phyloP scores from a whole-genome alignment of 2,113 vertebrate species.

The Muntiacus muntjak region DNA sequence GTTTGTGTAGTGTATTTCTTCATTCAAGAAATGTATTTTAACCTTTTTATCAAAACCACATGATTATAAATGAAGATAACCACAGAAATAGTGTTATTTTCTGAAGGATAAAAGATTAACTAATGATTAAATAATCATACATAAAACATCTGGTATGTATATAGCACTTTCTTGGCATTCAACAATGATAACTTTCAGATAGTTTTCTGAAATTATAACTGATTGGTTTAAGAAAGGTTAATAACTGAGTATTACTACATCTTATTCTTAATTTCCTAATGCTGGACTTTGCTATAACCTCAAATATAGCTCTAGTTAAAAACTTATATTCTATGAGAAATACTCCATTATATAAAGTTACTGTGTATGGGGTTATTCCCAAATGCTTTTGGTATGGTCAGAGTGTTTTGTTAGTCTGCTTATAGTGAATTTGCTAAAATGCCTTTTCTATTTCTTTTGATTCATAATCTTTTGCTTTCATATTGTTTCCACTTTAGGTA shows the following conservation, averaged over 20 bases:
- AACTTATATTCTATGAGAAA: not conserved
- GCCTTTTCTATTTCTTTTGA: not conserved
- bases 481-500: not conserved
- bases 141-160: not conserved
- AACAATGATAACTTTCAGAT: not conserved
- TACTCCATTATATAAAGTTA: not conserved
- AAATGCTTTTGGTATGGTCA: not conserved
- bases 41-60: not conserved
- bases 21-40: not conserved
- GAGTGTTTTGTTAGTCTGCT: not conserved
- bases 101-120: not conserved
- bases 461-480: not conserved
- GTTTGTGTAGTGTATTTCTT: not conserved
- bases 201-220: not conserved
- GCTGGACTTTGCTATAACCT: not conserved
- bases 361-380: conserved; percentile 9
- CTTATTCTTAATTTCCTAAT: not conserved
- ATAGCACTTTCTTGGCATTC: not conserved
- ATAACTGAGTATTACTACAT: not conserved
- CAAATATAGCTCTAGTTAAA: not conserved
- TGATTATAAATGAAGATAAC: conserved; percentile 12
- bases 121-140: not conserved
- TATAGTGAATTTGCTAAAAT: conserved; percentile 19
- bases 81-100: not conserved
- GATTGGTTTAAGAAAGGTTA: not conserved